Percentiles rank a stretch among this genome's conserved stretches.
These are phyloP conservation scores for Drosophila silvestris DNA, from an alignment of 2,888 invertebrate species.

Conservation along the genomic window DNA sequence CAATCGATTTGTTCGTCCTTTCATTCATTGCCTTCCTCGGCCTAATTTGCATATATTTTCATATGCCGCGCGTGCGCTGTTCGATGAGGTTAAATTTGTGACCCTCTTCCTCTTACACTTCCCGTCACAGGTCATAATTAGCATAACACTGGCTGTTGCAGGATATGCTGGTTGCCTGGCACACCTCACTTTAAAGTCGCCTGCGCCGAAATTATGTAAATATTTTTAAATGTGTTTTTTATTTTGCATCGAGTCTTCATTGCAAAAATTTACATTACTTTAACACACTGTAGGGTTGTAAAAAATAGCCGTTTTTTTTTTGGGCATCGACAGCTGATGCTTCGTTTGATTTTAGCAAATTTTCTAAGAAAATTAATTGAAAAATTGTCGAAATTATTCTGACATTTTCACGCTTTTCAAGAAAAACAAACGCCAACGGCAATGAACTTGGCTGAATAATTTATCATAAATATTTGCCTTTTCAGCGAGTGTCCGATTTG, in stretches of 20 bases:
- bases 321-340: conserved; percentile 60
- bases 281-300: conserved; percentile 44
- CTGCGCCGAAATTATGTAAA: conserved; percentile 79
- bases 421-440: conserved; percentile 28
- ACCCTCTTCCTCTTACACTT: conserved; percentile 35
- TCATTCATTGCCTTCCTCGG: conserved; percentile 27
- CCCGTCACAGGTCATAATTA: conserved; percentile 77
- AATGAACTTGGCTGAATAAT: conserved; percentile 57
- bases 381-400: conserved; percentile 23
- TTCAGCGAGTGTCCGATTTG: conserved; percentile 66
- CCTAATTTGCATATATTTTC: conserved; percentile 75
- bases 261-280: conserved; percentile 62
- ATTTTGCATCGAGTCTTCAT: conserved; percentile 60
- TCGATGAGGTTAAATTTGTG: conserved; percentile 8
- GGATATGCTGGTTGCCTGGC: conserved; percentile 26
- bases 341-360: conserved; percentile 35
- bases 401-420: conserved; percentile 60
- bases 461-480: conserved; percentile 70
- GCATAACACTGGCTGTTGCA: conserved; percentile 79
- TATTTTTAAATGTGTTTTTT: conserved; percentile 66
- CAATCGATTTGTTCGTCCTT: conserved; percentile 59
- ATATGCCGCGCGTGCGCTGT: conserved; percentile 63
- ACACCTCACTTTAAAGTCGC: conserved; percentile 53
- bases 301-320: conserved; percentile 61
- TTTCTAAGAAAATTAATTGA: conserved; percentile 30